phyloP scores from a whole-genome alignment of 2,797 vertebrate species.

The Enoplosus armatus region DNA sequence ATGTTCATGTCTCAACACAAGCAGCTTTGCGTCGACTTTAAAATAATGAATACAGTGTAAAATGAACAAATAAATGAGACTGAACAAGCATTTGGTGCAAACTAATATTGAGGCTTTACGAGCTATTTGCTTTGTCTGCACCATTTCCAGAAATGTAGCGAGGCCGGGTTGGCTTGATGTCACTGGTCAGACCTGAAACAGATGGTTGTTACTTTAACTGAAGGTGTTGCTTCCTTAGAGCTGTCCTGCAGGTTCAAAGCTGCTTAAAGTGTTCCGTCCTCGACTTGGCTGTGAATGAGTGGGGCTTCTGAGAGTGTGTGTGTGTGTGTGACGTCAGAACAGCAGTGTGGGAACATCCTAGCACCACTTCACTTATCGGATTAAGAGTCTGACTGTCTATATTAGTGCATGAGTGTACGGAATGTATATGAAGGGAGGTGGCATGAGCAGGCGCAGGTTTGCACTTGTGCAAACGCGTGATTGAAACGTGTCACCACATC shows the following conservation, averaged over 20 bases:
- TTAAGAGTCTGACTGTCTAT: conserved; percentile 61
- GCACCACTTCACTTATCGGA: conserved; percentile 77
- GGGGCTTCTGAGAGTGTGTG: conserved; percentile 10
- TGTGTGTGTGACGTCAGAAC: conserved; percentile 59
- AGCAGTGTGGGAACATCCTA: conserved; percentile 78
- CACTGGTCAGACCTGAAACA: not conserved
- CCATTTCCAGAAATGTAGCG: not conserved
- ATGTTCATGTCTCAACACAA: not conserved
- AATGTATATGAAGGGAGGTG: conserved; percentile 6
- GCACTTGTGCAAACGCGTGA: conserved; percentile 8
- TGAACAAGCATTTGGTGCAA: not conserved
- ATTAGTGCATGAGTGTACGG: conserved; percentile 16
- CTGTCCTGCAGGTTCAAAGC: conserved; percentile 48
- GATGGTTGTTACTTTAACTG: not conserved
- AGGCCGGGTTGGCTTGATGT: not conserved
- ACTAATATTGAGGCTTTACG: not conserved
- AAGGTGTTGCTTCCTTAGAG: conserved; percentile 22
- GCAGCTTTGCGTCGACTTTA: not conserved
- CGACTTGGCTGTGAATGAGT: conserved; percentile 52
- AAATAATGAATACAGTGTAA: not conserved
- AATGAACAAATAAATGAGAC: not conserved
- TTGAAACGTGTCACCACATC: not conserved
- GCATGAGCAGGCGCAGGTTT: conserved; percentile 15
- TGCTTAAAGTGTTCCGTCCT: conserved; percentile 39
- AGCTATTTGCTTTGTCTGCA: not conserved